Conservation (phyloP, 2,888 invertebrate genomes). For the Charanyca ferruginea region DNA sequence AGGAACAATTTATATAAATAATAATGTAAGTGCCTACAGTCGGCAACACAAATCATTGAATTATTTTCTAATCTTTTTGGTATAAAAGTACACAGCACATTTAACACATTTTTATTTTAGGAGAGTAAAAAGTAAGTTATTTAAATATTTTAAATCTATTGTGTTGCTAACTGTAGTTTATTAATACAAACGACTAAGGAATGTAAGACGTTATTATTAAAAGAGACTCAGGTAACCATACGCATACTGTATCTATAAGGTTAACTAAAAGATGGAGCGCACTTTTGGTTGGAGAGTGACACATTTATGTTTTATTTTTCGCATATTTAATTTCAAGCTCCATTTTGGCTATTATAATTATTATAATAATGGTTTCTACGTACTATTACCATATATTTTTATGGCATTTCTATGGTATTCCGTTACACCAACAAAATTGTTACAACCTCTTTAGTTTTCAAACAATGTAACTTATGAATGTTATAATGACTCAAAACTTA, state of each 20-base stretch:
- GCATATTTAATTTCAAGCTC: not conserved
- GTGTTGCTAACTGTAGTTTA: conserved; percentile 48
- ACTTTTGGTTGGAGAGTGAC: not conserved
- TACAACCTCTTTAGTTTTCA: too few relatives aligned
- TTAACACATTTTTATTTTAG: conserved; percentile 15
- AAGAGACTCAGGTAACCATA: too few relatives aligned
- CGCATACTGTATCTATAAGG: too few relatives aligned
- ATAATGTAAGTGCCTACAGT: conserved; percentile 26
- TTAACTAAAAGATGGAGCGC: not conserved
- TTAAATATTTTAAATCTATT: conserved; percentile 4
- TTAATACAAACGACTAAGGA: conserved; percentile 55
- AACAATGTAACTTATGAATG: not conserved
- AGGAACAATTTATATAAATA: conserved; percentile 57
- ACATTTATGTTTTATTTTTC: not conserved
- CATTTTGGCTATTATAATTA: not conserved
- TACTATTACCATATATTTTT: not conserved
- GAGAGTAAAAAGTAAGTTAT: conserved; percentile 12
- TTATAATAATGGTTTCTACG: not conserved
- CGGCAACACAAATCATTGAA: conserved; percentile 34
- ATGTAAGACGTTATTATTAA: conserved; percentile 51
- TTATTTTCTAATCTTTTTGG: conserved; percentile 28
- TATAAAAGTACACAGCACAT: conserved; percentile 44
- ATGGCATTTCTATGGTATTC: not conserved
- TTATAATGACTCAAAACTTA: not conserved
- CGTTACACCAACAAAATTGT: too few relatives aligned